Evolutionary conservation across 2,888 invertebrate species (phyloP).

Genomic region (Nemotelus pantherinus): DNA sequence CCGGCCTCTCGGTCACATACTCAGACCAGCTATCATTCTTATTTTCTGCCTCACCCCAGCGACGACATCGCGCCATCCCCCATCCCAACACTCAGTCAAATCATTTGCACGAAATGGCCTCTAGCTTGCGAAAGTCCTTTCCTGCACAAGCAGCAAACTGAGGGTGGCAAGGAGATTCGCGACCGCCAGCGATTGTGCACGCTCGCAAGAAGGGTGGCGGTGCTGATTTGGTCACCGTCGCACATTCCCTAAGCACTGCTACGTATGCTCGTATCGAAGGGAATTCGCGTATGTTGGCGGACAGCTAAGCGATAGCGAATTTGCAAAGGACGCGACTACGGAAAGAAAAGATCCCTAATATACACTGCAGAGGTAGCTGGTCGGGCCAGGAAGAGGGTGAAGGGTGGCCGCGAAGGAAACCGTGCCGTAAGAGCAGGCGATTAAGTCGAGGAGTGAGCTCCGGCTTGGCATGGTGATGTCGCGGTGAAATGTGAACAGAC

Average conservation of each 20-base stretch:
- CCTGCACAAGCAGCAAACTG: constrained; percentile 20
- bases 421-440: neutral
- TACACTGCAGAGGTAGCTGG: neutral
- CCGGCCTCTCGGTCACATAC: constrained; percentile 23
- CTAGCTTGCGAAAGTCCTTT: constrained; percentile 36
- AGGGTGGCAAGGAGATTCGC: constrained; percentile 15
- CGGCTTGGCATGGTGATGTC: neutral
- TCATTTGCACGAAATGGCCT: constrained; percentile 40
- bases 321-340: constrained; percentile 34
- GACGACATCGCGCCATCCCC: constrained; percentile 5
- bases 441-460: neutral
- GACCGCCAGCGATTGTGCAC: constrained; percentile 25
- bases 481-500: constrained; percentile 11
- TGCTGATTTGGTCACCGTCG: constrained; percentile 38
- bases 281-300: constrained; percentile 33
- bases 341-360: constrained; percentile 21
- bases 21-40: constrained; percentile 17
- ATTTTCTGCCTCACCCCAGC: constrained; percentile 36
- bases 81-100: neutral
- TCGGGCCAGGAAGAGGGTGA: neutral
- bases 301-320: constrained; percentile 31
- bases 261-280: constrained; percentile 7
- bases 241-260: constrained; percentile 5
- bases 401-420: constrained; percentile 3
- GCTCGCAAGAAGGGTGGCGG: constrained; percentile 17